Conservation (phyloP, 2,113 vertebrate genomes). For the Otus sunia region DNA sequence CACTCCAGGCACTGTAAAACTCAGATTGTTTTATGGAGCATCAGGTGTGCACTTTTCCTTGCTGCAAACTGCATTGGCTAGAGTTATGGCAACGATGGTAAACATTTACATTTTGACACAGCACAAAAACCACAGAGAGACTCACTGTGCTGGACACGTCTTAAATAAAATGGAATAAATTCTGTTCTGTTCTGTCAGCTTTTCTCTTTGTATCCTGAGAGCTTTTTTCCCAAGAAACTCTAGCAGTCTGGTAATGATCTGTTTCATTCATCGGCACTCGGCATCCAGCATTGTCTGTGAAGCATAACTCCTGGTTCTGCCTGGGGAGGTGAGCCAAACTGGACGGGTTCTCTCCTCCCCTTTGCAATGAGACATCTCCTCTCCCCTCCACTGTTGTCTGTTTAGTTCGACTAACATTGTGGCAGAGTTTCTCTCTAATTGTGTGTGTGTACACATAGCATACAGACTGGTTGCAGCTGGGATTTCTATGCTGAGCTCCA, state of each 20-base stretch:
- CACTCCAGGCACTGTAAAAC: not conserved
- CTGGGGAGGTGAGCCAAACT: not conserved
- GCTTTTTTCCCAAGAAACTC: not conserved
- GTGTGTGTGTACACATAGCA: not conserved
- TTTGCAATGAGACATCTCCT: not conserved
- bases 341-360: rapidly evolving
- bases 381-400: not conserved
- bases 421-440: not conserved
- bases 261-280: not conserved
- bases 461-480: not conserved
- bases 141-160: not conserved
- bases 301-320: not conserved
- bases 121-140: not conserved
- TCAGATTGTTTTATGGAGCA: not conserved
- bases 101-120: not conserved
- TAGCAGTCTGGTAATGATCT: not conserved
- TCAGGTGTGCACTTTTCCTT: not conserved
- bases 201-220: not conserved
- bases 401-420: not conserved
- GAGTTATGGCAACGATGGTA: not conserved
- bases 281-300: not conserved
- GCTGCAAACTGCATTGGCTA: not conserved
- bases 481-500: not conserved
- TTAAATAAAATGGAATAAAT: not conserved
- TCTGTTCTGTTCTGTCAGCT: not conserved